Evolutionary conservation across 2,113 vertebrate genomes (phyloP).

Genomic region (Rhinogobius similis): DNA sequence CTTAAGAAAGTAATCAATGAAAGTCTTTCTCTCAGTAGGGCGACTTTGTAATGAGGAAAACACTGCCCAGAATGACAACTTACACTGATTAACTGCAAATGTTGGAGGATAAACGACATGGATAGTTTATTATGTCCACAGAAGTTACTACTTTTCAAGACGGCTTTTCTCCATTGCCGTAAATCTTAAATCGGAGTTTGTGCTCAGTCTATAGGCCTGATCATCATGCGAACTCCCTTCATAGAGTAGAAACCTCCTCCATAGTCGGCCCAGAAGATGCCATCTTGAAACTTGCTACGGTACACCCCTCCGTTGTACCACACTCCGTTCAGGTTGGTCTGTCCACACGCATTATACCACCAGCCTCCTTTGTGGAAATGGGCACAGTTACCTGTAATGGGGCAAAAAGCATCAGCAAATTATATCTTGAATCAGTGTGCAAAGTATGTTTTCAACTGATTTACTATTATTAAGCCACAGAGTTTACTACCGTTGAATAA

Average conservation of each 20-base stretch:
- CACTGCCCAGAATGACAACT: slow-evolving; percentile 12
- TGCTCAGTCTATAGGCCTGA: slow-evolving; percentile 91
- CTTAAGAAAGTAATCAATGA: slow-evolving; percentile 29
- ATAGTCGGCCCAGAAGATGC: slow-evolving; percentile 98
- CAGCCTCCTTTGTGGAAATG: slow-evolving; percentile 98
- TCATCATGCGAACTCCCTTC: slow-evolving; percentile 92
- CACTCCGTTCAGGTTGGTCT: slow-evolving; percentile 95
- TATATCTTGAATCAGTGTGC: background rate
- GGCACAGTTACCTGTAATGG: slow-evolving; percentile 91
- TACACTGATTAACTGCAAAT: slow-evolving; percentile 26
- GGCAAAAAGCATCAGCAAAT: background rate
- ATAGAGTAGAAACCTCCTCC: slow-evolving; percentile 96
- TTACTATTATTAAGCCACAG: background rate
- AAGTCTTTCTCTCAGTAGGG: slow-evolving; percentile 10
- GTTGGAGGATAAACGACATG: slow-evolving; percentile 9
- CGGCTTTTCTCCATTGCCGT: slow-evolving; percentile 19
- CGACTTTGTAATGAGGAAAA: slow-evolving; percentile 34
- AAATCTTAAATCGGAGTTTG: slow-evolving; percentile 32
- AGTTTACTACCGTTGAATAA: background rate
- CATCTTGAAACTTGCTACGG: slow-evolving; percentile 96
- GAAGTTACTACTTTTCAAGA: slow-evolving; percentile 33
- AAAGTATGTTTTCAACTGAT: background rate
- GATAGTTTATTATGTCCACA: slow-evolving; percentile 27
- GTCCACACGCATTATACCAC: slow-evolving; percentile 98
- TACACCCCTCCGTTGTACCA: slow-evolving; percentile 97